Conservation (phyloP, 1,140 invertebrate species). For the Neomicropteryx cornuta region DNA sequence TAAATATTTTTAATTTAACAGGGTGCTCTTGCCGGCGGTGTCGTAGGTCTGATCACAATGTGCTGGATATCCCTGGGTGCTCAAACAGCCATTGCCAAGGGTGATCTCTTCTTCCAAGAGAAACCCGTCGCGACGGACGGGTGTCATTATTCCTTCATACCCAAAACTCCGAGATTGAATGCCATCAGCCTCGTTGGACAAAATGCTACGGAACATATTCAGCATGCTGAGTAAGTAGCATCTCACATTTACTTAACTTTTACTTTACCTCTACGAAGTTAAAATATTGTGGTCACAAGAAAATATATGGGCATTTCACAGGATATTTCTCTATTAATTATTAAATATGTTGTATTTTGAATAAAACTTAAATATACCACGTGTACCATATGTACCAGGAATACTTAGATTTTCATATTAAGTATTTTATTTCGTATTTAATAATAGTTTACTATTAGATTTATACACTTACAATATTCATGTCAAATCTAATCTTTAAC, state of each 20-base stretch:
- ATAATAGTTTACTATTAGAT: too few species aligned
- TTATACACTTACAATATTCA: too few species aligned
- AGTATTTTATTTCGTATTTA: too few species aligned
- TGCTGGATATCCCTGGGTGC: conserved; percentile 76
- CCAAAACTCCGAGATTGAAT: too few species aligned
- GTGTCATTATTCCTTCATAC: conserved; percentile 50
- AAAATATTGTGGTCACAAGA: neutral
- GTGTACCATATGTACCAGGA: too few species aligned
- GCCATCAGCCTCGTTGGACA: too few species aligned
- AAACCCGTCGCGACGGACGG: conserved; percentile 57
- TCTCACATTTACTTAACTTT: conserved; percentile 9
- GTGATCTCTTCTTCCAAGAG: conserved; percentile 44
- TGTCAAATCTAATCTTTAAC: too few species aligned
- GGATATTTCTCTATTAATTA: conserved; percentile 16
- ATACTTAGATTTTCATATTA: too few species aligned
- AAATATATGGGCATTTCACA: conserved; percentile 10
- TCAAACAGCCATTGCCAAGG: conserved; percentile 55
- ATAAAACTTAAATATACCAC: too few species aligned
- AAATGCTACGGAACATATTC: conserved; percentile 8
- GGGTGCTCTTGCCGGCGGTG: conserved; percentile 71
- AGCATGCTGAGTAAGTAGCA: conserved; percentile 5
- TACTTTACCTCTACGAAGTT: conserved; percentile 6
- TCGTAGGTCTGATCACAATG: conserved; percentile 59
- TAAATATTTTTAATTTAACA: conserved; percentile 32
- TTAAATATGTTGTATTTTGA: conserved; percentile 12